These are phyloP conservation scores for Brenthis daphne DNA, from an alignment of 2,888 invertebrate species.

Conservation along the genomic window DNA sequence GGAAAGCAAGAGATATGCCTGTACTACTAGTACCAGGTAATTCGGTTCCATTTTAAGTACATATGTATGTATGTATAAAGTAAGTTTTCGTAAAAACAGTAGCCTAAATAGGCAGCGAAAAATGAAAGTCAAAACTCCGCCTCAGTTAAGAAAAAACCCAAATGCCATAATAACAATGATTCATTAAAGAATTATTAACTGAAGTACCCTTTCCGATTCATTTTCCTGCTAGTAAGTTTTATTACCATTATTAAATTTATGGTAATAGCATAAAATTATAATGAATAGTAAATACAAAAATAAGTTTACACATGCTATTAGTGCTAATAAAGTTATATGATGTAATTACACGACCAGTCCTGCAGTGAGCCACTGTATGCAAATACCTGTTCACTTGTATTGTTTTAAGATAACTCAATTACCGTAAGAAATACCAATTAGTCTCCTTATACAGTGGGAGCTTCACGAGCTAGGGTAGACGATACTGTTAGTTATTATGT, in stretches of 20 bases:
- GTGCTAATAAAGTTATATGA: slow-evolving; percentile 27
- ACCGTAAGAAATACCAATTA: slow-evolving; percentile 71
- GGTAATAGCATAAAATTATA: background rate
- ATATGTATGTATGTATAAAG: no score
- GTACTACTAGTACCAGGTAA: no score
- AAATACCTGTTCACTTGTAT: slow-evolving; percentile 60
- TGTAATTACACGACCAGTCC: slow-evolving; percentile 24
- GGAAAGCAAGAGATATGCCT: no score
- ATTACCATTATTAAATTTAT: background rate
- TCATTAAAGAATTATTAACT: no score
- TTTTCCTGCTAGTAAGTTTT: background rate
- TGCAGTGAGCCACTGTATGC: slow-evolving; percentile 54
- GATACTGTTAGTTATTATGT: background rate
- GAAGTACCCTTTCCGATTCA: no score
- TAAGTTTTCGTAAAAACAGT: no score
- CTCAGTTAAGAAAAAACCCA: no score
- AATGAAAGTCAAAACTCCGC: no score
- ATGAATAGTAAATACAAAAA: slow-evolving; percentile 6
- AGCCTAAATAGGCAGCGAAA: no score
- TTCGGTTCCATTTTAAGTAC: no score
- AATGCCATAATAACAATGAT: no score
- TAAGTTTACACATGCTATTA: slow-evolving; percentile 8
- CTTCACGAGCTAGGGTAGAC: background rate
- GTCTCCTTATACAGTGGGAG: slow-evolving; percentile 58
- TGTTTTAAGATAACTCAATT: slow-evolving; percentile 72